Conservation (phyloP, 2,113 vertebrate species). For the Pelusios castaneus region DNA sequence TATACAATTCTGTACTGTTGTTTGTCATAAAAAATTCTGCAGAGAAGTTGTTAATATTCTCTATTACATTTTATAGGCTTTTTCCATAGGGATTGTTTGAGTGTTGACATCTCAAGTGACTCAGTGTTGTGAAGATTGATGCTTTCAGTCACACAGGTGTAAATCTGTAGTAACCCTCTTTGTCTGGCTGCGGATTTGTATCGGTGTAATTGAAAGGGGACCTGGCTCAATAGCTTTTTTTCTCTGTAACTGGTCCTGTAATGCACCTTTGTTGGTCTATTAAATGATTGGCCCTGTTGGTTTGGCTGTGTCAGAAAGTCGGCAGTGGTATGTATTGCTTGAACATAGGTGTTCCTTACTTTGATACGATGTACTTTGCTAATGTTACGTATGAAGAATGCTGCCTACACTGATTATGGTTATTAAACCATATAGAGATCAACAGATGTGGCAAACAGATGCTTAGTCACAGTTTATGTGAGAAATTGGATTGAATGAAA, state of each 20-base stretch:
- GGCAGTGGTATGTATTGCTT: neutral
- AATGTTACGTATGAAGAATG: constrained; percentile 65
- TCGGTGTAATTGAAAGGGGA: neutral
- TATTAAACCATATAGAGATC: constrained; percentile 64
- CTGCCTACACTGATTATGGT: constrained; percentile 40
- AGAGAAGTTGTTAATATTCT: constrained; percentile 22
- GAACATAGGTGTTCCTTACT: constrained; percentile 21
- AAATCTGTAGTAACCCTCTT: constrained; percentile 34
- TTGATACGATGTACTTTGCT: constrained; percentile 57
- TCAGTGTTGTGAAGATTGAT: neutral
- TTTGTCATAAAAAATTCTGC: neutral
- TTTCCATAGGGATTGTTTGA: neutral
- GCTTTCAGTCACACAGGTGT: constrained; percentile 26
- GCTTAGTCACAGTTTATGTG: constrained; percentile 67
- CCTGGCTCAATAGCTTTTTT: constrained; percentile 21
- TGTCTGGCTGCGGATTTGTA: neutral
- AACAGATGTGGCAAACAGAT: constrained; percentile 54
- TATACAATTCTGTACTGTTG: neutral
- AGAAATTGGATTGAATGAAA: constrained; percentile 64
- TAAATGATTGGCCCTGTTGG: constrained; percentile 14
- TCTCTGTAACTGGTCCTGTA: constrained; percentile 6
- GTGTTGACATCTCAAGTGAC: neutral
- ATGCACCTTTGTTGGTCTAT: neutral
- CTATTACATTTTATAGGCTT: neutral
- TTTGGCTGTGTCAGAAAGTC: constrained; percentile 30